Conservation (phyloP, 2,888 invertebrate species). For the Cylindroiulus punctatus region DNA sequence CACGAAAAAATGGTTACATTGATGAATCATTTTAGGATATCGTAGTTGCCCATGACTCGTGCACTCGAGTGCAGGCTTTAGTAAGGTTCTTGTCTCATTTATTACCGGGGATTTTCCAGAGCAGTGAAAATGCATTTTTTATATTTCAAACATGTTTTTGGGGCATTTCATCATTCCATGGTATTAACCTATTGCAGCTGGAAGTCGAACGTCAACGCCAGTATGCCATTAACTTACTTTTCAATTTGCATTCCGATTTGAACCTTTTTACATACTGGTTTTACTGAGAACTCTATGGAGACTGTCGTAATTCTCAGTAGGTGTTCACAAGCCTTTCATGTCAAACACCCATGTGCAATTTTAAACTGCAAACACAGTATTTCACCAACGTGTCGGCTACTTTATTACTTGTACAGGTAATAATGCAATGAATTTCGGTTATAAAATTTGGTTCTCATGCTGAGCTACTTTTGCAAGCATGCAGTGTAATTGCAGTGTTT, state of each 20-base stretch:
- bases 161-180: background rate
- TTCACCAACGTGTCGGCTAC: background rate
- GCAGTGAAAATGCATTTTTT: slow-evolving; percentile 12
- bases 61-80: background rate
- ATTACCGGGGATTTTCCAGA: background rate
- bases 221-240: background rate
- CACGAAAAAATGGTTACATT: background rate
- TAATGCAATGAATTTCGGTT: no score
- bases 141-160: background rate
- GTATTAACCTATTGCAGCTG: background rate
- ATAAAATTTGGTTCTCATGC: no score
- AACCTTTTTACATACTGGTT: background rate
- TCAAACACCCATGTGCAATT: background rate
- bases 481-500: no score
- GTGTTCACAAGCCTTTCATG: background rate
- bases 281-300: background rate
- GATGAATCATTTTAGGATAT: slow-evolving; percentile 9
- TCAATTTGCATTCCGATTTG: background rate
- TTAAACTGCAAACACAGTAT: background rate
- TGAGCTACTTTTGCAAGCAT: no score
- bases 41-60: background rate
- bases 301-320: background rate
- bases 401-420: no score
- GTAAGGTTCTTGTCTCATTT: background rate
- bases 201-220: background rate